Evolutionary conservation across 2,888 invertebrate genomes (phyloP).

Genomic region (Nemotelus pantherinus): DNA sequence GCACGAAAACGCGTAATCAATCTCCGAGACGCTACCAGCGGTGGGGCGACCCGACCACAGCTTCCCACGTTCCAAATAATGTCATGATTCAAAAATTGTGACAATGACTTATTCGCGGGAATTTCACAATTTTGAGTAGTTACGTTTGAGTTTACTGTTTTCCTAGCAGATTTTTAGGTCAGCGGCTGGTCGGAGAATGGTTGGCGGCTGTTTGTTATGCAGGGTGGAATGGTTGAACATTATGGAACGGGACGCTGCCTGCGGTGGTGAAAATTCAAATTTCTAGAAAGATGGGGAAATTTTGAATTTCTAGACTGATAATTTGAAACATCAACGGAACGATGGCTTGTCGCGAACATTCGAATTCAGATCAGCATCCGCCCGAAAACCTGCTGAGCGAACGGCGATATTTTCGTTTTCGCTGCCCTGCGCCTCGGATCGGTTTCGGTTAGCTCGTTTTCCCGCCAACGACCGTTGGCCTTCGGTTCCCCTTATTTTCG

Average conservation of each 20-base stretch:
- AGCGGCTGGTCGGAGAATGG: neutral
- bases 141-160: neutral
- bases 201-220: neutral
- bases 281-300: too few species aligned
- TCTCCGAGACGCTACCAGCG: too few species aligned
- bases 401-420: neutral
- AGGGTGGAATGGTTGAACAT: too few species aligned
- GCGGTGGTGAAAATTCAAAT: too few species aligned
- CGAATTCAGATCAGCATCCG: slow-evolving; percentile 1
- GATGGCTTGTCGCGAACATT: too few species aligned
- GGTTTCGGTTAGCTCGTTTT: slow-evolving; percentile 1
- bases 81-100: slow-evolving; percentile 7
- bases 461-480: slow-evolving; percentile 27
- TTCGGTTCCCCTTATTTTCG: slow-evolving; percentile 18
- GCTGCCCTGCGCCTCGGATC: neutral
- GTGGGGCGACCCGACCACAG: neutral
- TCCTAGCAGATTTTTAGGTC: neutral
- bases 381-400: neutral
- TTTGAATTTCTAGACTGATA: too few species aligned
- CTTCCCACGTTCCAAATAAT: slow-evolving; percentile 36
- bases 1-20: slow-evolving; percentile 20
- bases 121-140: slow-evolving; percentile 11
- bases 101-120: neutral
- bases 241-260: too few species aligned
- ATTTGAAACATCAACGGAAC: too few species aligned